phyloP scores from a whole-genome alignment of 2,113 vertebrate species.

The Gavia stellata region DNA sequence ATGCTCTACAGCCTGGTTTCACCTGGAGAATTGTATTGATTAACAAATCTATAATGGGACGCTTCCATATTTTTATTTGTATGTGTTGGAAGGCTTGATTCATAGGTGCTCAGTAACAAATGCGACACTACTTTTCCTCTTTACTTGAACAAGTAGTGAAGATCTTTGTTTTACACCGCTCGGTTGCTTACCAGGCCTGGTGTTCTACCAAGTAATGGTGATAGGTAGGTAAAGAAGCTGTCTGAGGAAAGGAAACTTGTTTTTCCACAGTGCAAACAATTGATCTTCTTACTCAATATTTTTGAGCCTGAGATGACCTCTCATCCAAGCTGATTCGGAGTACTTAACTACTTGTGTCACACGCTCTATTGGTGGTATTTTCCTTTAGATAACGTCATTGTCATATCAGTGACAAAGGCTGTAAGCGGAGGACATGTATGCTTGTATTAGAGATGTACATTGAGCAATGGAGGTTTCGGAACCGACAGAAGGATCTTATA shows the following conservation, averaged over 20 bases:
- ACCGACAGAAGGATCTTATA: not conserved
- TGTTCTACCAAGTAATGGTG: not conserved
- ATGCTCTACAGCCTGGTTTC: not conserved
- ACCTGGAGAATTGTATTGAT: not conserved
- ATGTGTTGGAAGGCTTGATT: not conserved
- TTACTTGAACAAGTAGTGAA: not conserved
- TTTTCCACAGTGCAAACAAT: not conserved
- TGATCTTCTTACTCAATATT: not conserved
- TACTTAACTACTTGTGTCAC: not conserved
- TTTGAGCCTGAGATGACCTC: not conserved
- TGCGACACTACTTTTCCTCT: no score
- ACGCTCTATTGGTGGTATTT: not conserved
- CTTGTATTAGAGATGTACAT: not conserved
- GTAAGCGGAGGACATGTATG: accelerated
- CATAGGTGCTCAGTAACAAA: not conserved
- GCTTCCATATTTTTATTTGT: not conserved
- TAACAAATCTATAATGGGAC: not conserved
- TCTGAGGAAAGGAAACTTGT: not conserved
- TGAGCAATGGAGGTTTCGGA: not conserved
- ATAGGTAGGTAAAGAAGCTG: not conserved
- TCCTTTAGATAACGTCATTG: not conserved
- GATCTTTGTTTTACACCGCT: no score
- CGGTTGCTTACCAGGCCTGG: not conserved
- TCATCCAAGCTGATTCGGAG: not conserved
- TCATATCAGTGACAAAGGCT: not conserved